Percentiles rank a stretch among this genome's conserved stretches.
phyloP scores from a whole-genome alignment of 2,888 invertebrate genomes.

The Tillus elongatus region DNA sequence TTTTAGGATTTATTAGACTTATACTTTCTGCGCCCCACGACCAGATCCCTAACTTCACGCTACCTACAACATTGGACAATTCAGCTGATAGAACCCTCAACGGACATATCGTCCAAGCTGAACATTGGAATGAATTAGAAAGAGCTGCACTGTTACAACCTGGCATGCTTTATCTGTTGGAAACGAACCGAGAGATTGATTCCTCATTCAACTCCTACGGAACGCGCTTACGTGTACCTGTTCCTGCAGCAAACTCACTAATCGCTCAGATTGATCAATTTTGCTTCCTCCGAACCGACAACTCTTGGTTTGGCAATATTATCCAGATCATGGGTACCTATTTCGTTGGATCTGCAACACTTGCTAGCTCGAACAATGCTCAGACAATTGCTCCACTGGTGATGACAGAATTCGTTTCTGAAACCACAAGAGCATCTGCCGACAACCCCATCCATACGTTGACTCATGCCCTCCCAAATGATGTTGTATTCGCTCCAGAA shows the following conservation, averaged over 20 bases:
- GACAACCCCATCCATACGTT: slow-evolving; percentile 8
- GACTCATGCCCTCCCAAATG: slow-evolving; percentile 6
- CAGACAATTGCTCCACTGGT: slow-evolving; percentile 4
- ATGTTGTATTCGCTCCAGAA: slow-evolving; percentile 5
- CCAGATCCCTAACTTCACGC: slow-evolving; percentile 8
- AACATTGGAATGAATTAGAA: slow-evolving; percentile 9
- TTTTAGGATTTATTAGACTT: not conserved
- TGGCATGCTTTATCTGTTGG: slow-evolving; percentile 6
- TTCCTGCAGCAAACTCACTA: not conserved
- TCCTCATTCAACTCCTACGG: slow-evolving; percentile 9
- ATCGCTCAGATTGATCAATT: slow-evolving; percentile 5
- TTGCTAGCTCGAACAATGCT: not conserved
- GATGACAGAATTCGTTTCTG: slow-evolving; percentile 5
- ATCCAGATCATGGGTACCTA: slow-evolving; percentile 9
- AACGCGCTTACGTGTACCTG: slow-evolving; percentile 5
- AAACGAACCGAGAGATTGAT: slow-evolving; percentile 7
- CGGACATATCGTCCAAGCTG: slow-evolving; percentile 8
- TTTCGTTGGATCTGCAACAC: slow-evolving; percentile 4
- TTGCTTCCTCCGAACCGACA: slow-evolving; percentile 3
- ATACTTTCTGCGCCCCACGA: not conserved
- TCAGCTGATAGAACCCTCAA: slow-evolving; percentile 6
- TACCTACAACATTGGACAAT: slow-evolving; percentile 5
- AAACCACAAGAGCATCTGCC: slow-evolving; percentile 1
- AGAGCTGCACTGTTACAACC: slow-evolving; percentile 8
- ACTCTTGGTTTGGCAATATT: slow-evolving; percentile 10